Base-by-base conservation (phyloP, 30 jellyfish, hydroid and myxozoan species). In the Phacellophora camtschatica region DNA sequence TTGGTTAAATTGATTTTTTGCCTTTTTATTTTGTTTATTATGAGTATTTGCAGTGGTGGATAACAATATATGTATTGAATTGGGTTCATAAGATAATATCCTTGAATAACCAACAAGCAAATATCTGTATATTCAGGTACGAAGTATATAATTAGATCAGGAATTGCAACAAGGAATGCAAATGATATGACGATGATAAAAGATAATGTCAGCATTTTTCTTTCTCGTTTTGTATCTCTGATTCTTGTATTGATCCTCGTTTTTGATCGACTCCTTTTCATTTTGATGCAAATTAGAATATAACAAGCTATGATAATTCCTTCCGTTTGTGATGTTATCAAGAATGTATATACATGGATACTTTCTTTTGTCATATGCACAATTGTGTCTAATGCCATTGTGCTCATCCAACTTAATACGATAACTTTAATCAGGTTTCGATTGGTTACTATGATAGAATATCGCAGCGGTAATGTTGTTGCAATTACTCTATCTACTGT, bases 401-500 rank as follows among this genome's bases (percentile, higher is more conserved):
- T 49, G 46, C 11, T 15, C 5, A 73, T n/a, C 86, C 86, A 73
- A 23, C 33, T 48, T 36, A 15, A 9, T 1, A 34, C 48, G 15
- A 73, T 51, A n/a, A 19, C 66, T 34, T 25, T 31, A 16, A 73
- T 34, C 35, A 36, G 48, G 2, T 66, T 48, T 20, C 58, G 55
- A 31, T 56, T 73, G 20, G 86, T 73, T 45, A 56, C 86, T 1
- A 54, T 15, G 16, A 45, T 20, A 2, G 28, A 31, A 46, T 73
- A 73, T 33, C 39, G 51, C 23, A 73, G 56, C 4, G 86, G 86
- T 63, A 55, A 42, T 32, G 86, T 61, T 19, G 86, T 54, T 15
- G 86, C 86, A 30, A 73, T 73, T 23, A 73, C 86, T 33, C 86
- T 32, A 36, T 73, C 86, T 20, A 73, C 23, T 51, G 86, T 73